These are phyloP conservation scores for Slavum lentiscoides DNA, from an alignment of 2,888 invertebrate genomes.

Conservation along the genomic window DNA sequence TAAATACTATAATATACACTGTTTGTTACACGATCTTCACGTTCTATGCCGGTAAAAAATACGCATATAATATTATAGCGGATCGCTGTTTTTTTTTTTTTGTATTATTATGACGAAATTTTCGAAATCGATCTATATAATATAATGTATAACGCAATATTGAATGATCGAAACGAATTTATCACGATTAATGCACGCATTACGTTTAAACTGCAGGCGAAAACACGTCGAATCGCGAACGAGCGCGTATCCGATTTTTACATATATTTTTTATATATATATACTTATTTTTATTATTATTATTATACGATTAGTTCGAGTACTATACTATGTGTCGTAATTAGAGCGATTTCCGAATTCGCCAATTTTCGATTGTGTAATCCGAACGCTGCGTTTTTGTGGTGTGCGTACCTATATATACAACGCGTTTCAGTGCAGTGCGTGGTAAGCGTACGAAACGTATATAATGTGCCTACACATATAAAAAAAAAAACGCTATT, in stretches of 20 bases:
- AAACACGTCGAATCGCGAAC: too few species aligned
- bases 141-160: too few species aligned
- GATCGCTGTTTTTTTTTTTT: too few species aligned
- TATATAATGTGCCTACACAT: not conserved
- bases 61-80: too few species aligned
- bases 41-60: too few species aligned
- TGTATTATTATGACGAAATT: too few species aligned
- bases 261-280: not conserved
- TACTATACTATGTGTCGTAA: constrained; percentile 10
- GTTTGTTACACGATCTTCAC: too few species aligned
- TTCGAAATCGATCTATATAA: too few species aligned
- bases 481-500: not conserved
- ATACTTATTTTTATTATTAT: not conserved
- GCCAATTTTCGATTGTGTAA: constrained; percentile 32
- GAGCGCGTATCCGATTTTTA: not conserved
- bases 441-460: not conserved
- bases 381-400: not conserved
- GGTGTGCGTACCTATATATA: not conserved
- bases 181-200: too few species aligned
- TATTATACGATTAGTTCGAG: constrained; percentile 28
- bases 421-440: not conserved
- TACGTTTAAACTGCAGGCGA: too few species aligned
- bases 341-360: constrained; percentile 4
- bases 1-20: too few species aligned
- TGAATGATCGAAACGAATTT: too few species aligned